These are phyloP conservation scores for Tyrannus savana DNA, from an alignment of 2,113 vertebrate species.

Conservation along the genomic window DNA sequence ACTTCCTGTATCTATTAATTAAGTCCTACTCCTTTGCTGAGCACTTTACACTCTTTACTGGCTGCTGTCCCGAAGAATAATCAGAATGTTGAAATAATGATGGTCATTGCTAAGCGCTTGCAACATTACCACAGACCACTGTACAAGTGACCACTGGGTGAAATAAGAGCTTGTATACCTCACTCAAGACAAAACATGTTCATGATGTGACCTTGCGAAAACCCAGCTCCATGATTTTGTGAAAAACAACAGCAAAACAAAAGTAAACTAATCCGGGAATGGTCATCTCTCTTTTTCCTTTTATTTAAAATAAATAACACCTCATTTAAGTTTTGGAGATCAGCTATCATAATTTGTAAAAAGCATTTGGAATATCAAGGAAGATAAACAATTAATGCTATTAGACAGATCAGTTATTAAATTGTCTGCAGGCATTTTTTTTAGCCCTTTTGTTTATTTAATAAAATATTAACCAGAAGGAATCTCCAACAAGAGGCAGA, in stretches of 20 bases:
- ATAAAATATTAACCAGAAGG: neutral
- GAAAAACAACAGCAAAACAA: neutral
- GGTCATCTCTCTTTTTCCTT: neutral
- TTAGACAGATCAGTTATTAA: neutral
- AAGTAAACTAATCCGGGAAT: neutral
- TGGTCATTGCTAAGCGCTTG: neutral
- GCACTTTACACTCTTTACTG: neutral
- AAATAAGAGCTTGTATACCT: neutral
- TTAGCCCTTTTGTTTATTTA: neutral
- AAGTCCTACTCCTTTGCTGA: neutral
- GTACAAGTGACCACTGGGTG: neutral
- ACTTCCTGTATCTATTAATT: neutral
- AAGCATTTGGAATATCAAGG: neutral
- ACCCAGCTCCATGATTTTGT: neutral
- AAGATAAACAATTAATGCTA: neutral
- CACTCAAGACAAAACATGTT: neutral
- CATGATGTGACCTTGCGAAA: neutral
- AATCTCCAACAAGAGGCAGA: neutral
- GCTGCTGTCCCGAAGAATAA: neutral
- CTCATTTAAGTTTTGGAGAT: neutral
- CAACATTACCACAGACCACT: neutral
- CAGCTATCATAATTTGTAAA: neutral
- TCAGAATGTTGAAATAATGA: neutral
- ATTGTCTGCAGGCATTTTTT: neutral
- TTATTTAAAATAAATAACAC: neutral